Base-by-base conservation (phyloP, 37 sponge, comb jelly and placozoan species). In the Chondrosia reniformis region DNA sequence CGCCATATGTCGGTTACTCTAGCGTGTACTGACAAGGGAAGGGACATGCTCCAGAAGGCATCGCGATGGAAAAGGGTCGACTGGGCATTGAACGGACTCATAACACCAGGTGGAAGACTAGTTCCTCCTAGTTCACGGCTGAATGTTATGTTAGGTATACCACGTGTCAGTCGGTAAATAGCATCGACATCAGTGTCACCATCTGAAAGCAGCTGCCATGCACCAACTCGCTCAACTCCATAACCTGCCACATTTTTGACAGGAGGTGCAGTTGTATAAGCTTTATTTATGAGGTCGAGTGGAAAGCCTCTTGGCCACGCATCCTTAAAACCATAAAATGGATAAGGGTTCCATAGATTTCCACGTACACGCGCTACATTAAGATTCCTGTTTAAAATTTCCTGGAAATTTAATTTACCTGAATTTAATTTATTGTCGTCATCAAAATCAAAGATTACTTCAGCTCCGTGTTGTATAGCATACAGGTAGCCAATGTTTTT, bases 281-380 rank as follows among this genome's bases (percentile, higher is more conserved):
- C 27, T 4, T 27, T 31, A 40, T 79, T 69, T 31, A 87, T 79
- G 58, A 49, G 45, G 41, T 82, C 65, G 57, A 82, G 59, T 17
- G 88, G 88, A n/a, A 87, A 40, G 12, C 88, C 88, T 1, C 88
- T 37, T 0, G 88, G 88, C 88, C 88, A 87, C 1, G 84, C n/a
- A n/a, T n/a, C n/a, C n/a, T n/a, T n/a, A n/a, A n/a, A n/a, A n/a
- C n/a, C n/a, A n/a, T n/a, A n/a, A n/a, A n/a, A n/a, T n/a, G n/a
- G n/a, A n/a, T n/a, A n/a, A n/a, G n/a, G n/a, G n/a, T n/a, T n/a
- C n/a, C n/a, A n/a, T n/a, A n/a, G n/a, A n/a, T n/a, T n/a, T n/a
- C n/a, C n/a, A n/a, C n/a, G n/a, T n/a, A n/a, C n/a, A n/a, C n/a
- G n/a, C n/a, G n/a, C n/a, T n/a, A n/a, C n/a, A n/a, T n/a, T n/a